phyloP scores from a whole-genome alignment of 2,113 vertebrate genomes.

The Panurus biarmicus region DNA sequence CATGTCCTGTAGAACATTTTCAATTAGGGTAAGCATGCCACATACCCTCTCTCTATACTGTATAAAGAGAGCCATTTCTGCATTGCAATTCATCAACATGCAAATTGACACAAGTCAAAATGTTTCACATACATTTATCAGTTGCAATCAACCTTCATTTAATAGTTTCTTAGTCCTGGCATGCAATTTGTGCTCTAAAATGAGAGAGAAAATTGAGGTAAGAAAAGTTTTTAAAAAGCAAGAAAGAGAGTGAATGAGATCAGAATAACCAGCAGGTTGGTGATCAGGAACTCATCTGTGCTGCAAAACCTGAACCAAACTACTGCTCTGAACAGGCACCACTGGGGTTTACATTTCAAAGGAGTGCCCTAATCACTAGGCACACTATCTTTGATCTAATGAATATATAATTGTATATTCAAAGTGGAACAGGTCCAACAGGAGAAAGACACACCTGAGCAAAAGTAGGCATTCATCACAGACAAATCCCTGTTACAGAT shows the following conservation, averaged over 20 bases:
- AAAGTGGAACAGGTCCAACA: conserved; percentile 42
- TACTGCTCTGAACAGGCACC: neutral
- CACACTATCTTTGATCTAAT: conserved; percentile 39
- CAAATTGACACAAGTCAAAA: conserved; percentile 41
- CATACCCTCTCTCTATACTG: neutral
- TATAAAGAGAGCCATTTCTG: neutral
- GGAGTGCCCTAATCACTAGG: conserved; percentile 7
- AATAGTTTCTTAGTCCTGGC: neutral
- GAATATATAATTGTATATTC: conserved; percentile 43
- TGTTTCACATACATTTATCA: conserved; percentile 40
- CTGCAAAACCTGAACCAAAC: conserved; percentile 38
- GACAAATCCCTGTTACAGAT: neutral
- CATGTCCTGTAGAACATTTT: neutral
- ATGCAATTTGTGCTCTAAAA: conserved; percentile 12
- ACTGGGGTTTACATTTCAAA: conserved; percentile 46
- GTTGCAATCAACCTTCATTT: conserved; percentile 36
- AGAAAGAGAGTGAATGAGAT: neutral
- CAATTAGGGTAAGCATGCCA: neutral
- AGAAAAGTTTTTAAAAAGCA: neutral
- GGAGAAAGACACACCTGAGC: conserved; percentile 33
- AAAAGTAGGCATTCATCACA: neutral
- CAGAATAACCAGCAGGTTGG: neutral
- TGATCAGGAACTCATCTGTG: conserved; percentile 8
- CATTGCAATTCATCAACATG: conserved; percentile 26
- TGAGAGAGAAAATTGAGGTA: conserved; percentile 1